phyloP scores from a whole-genome alignment of 2,113 vertebrate genomes.

The human (Homo sapiens) region DNA sequence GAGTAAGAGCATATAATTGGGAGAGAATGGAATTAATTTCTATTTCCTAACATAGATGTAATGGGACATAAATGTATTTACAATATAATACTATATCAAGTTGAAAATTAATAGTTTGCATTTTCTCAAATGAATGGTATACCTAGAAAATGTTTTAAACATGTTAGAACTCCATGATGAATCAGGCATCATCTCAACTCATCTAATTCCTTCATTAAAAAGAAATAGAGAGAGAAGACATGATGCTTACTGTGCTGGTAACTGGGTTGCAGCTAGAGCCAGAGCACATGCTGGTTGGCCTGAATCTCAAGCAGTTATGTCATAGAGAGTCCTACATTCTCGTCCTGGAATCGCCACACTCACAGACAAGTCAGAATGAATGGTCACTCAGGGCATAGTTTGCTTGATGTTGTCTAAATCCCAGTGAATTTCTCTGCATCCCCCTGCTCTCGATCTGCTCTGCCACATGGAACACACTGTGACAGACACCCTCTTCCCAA shows the following conservation, averaged over 20 bases:
- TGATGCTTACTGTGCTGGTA: neutral
- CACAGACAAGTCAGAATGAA: neutral
- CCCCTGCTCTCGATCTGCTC: neutral
- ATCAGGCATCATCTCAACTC: neutral
- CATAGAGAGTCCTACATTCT: neutral
- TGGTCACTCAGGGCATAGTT: too few relatives aligned
- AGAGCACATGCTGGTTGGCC: neutral
- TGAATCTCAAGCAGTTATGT: neutral
- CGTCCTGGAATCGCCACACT: neutral
- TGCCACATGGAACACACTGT: neutral
- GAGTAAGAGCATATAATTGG: neutral
- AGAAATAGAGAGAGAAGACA: neutral
- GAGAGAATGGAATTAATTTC: neutral
- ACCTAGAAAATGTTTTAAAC: neutral
- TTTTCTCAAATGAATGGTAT: neutral
- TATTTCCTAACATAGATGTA: neutral
- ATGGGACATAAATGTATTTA: neutral
- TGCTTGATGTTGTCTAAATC: neutral
- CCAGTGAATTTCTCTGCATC: neutral
- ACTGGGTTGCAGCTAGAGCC: neutral
- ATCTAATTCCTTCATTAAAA: neutral
- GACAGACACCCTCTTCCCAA: neutral
- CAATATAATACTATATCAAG: neutral
- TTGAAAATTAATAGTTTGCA: neutral
- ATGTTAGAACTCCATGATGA: neutral